phyloP scores from a whole-genome alignment of 2,888 invertebrate species.

The Alsophila aescularia region DNA sequence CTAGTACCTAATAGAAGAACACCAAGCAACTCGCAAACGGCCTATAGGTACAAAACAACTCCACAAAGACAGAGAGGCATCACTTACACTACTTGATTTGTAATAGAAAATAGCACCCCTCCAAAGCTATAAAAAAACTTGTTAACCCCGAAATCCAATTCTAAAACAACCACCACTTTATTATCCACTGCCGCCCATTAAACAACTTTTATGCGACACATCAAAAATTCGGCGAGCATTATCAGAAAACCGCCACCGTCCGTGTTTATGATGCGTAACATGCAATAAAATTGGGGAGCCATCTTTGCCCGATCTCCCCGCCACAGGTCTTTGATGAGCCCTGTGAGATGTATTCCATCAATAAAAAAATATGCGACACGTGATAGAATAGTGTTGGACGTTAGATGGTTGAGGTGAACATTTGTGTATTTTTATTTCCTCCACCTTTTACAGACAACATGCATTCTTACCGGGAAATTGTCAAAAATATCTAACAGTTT shows the following conservation, averaged over 20 bases:
- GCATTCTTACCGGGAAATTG: too few species aligned
- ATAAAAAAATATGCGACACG: slow-evolving; percentile 71
- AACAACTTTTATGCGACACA: slow-evolving; percentile 65
- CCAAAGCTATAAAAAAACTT: slow-evolving; percentile 15
- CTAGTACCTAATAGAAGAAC: too few species aligned
- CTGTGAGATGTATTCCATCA: slow-evolving; percentile 71
- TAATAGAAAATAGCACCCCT: not conserved
- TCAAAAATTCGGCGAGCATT: slow-evolving; percentile 67
- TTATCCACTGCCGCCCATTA: slow-evolving; percentile 61
- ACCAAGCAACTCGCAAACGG: too few species aligned
- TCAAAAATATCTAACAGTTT: too few species aligned
- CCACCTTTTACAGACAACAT: too few species aligned
- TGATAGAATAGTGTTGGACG: slow-evolving; percentile 24
- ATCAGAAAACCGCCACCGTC: slow-evolving; percentile 65
- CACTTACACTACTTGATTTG: too few species aligned
- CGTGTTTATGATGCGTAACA: slow-evolving; percentile 81
- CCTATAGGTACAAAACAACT: too few species aligned
- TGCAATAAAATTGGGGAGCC: slow-evolving; percentile 78
- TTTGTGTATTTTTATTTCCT: too few species aligned
- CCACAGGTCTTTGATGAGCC: slow-evolving; percentile 72
- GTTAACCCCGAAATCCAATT: slow-evolving; percentile 28
- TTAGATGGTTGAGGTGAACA: not conserved
- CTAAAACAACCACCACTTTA: slow-evolving; percentile 36
- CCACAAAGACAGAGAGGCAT: too few species aligned
- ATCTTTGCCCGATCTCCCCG: slow-evolving; percentile 76